Percentiles rank a stretch among this genome's conserved stretches.
Conservation (phyloP, 2,113 vertebrate species). For the Gymnarchus niloticus region DNA sequence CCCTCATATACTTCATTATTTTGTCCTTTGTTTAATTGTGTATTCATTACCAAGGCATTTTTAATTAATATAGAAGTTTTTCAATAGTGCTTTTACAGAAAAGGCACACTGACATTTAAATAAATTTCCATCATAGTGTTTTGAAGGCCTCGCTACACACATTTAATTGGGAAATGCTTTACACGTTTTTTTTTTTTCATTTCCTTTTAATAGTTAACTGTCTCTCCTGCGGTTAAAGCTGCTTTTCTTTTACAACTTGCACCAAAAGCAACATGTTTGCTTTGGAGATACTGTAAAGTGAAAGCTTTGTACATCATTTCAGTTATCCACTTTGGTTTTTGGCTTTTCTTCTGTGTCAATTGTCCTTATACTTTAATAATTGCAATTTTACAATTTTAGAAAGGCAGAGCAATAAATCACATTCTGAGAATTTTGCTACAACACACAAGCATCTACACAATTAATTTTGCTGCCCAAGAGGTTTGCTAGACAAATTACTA, state of each 20-base stretch:
- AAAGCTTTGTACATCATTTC: neutral
- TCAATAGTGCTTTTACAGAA: neutral
- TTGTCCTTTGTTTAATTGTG: constrained; percentile 11
- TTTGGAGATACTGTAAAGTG: constrained; percentile 15
- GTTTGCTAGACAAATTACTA: constrained; percentile 20
- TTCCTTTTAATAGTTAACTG: constrained; percentile 7
- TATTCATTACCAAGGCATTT: constrained; percentile 32
- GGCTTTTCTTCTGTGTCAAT: constrained; percentile 2
- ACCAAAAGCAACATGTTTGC: neutral
- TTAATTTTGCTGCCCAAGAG: constrained; percentile 35
- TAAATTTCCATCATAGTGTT: neutral
- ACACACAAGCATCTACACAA: neutral
- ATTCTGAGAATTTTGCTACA: constrained; percentile 32
- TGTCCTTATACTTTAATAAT: neutral
- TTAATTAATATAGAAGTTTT: constrained; percentile 22
- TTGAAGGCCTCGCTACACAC: neutral
- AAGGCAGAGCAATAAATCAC: neutral
- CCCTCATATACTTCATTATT: neutral
- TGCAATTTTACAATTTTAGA: neutral
- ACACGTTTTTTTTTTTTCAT: neutral
- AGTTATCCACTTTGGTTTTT: neutral
- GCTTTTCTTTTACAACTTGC: neutral
- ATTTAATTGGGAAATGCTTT: constrained; percentile 6
- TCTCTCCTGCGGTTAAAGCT: neutral
- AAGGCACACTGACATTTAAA: constrained; percentile 14